phyloP scores from a whole-genome alignment of 2,797 vertebrate genomes.

The Pitangus sulphuratus region DNA sequence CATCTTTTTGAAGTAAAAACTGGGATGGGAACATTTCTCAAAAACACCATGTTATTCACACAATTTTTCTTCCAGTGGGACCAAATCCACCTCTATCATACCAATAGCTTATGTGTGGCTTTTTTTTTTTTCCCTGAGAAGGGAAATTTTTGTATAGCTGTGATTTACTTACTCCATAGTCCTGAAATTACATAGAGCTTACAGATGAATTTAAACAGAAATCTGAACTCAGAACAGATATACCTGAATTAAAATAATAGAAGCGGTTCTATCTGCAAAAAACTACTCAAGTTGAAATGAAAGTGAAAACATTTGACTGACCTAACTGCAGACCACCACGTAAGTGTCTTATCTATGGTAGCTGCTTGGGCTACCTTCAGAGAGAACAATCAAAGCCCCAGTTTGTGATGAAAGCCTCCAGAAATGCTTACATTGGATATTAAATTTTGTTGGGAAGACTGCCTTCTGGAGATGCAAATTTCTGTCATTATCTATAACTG shows the following conservation, averaged over 20 bases:
- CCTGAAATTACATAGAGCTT: neutral
- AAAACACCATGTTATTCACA: neutral
- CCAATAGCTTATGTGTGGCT: accelerated
- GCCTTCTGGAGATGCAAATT: neutral
- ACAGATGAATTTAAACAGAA: neutral
- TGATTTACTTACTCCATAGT: neutral
- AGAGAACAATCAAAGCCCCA: neutral
- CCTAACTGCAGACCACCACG: neutral
- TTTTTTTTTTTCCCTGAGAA: neutral
- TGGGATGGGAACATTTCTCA: neutral
- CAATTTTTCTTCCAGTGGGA: neutral
- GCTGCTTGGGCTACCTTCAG: neutral
- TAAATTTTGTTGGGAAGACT: neutral
- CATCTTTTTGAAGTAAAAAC: neutral
- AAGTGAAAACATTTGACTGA: neutral
- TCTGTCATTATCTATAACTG: neutral
- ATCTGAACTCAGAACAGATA: neutral
- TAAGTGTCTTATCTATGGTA: neutral
- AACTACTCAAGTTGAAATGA: neutral
- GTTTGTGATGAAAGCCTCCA: neutral
- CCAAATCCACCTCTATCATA: neutral
- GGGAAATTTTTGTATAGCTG: neutral
- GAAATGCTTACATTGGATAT: neutral
- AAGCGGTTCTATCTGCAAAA: neutral
- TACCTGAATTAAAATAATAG: neutral